These are phyloP conservation scores for Sturmia bella DNA, from an alignment of 2,888 invertebrate genomes.

Conservation along the genomic window DNA sequence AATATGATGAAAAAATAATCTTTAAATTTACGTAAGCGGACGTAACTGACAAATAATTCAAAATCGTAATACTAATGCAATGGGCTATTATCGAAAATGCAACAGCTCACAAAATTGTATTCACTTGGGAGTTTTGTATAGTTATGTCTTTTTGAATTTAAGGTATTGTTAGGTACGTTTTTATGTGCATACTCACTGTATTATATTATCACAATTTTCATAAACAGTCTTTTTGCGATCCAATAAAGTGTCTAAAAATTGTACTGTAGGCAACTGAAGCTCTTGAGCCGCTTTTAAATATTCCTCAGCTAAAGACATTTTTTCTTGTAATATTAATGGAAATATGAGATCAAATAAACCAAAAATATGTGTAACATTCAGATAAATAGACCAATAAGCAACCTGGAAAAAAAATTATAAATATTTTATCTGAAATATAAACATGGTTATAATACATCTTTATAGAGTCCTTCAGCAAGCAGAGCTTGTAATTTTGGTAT, in stretches of 20 bases:
- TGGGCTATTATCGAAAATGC: too few relatives aligned
- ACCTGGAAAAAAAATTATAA: slow-evolving; percentile 82
- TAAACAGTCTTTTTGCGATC: slow-evolving; percentile 84
- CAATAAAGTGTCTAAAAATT: slow-evolving; percentile 88
- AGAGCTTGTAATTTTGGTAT: slow-evolving; percentile 85
- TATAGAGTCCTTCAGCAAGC: slow-evolving; percentile 84
- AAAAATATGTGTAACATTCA: slow-evolving; percentile 87
- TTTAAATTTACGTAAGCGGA: too few relatives aligned
- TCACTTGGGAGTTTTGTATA: too few relatives aligned
- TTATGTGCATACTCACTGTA: slow-evolving; percentile 82
- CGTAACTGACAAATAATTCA: too few relatives aligned
- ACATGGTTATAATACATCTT: slow-evolving; percentile 83
- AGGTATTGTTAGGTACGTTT: too few relatives aligned
- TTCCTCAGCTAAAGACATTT: slow-evolving; percentile 88
- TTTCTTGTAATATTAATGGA: slow-evolving; percentile 92
- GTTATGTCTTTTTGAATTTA: too few relatives aligned
- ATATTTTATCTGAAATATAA: background rate
- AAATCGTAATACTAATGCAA: too few relatives aligned
- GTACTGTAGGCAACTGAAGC: slow-evolving; percentile 86
- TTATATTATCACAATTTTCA: slow-evolving; percentile 84
- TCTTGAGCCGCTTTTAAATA: slow-evolving; percentile 86
- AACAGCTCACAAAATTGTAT: too few relatives aligned
- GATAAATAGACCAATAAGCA: slow-evolving; percentile 86
- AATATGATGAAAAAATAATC: too few relatives aligned
- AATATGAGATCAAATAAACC: slow-evolving; percentile 87